Percentiles rank a stretch among this genome's conserved stretches.
Conservation (phyloP, 2,888 invertebrate species). For the Luperina testacea region DNA sequence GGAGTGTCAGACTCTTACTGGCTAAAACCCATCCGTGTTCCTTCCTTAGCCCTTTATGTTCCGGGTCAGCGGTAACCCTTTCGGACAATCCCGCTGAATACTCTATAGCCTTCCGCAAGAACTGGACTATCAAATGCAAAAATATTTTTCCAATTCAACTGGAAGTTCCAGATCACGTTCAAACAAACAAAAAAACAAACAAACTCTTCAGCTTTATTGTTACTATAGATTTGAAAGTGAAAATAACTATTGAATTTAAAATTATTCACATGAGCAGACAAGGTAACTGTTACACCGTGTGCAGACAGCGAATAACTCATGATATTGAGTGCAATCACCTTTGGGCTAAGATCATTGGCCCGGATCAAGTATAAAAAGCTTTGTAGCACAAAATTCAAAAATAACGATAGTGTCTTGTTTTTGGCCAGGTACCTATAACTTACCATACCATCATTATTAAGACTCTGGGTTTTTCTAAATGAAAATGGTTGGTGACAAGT, state of each 20-base stretch:
- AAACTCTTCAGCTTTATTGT: background rate
- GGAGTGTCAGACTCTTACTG: no score
- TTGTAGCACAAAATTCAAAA: slow-evolving; percentile 2
- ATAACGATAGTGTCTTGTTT: background rate
- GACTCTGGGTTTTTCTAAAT: background rate
- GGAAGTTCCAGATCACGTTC: background rate
- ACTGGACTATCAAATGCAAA: background rate
- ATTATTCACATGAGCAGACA: background rate
- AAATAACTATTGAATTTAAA: background rate
- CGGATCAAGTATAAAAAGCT: slow-evolving; percentile 7
- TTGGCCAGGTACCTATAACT: background rate
- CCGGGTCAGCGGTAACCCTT: no score
- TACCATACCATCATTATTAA: background rate
- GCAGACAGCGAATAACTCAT: slow-evolving; percentile 11
- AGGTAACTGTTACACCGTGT: background rate
- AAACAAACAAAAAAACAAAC: background rate
- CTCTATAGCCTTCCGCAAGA: background rate
- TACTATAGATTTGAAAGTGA: background rate
- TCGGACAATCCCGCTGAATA: no score
- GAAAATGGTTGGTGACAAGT: no score
- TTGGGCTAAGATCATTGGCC: slow-evolving; percentile 4
- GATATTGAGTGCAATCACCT: slow-evolving; percentile 37
- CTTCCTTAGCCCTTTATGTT: no score
- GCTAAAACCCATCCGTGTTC: no score
- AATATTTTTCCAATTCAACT: background rate